Base-by-base conservation (phyloP, 2,888 invertebrate genomes). In the Selenia dentaria region DNA sequence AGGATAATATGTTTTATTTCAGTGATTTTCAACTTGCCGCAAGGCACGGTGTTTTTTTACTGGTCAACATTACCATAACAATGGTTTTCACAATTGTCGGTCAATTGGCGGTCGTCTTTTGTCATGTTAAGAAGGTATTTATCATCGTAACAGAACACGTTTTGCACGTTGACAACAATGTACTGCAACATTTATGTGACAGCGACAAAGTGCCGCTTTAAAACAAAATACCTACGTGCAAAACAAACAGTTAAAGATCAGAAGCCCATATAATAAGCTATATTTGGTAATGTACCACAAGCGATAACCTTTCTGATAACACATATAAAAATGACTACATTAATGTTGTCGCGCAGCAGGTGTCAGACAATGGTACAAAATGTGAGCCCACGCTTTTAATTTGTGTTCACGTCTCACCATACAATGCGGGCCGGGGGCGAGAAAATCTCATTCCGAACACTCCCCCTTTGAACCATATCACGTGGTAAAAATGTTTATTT, bases 61-160 rank as follows among this genome's bases (percentile, higher is more conserved):
- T 41, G 67, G 68, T 55, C 59, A 52, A 58, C 51, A 76, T 83
- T 80, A 74, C 65, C 74, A 77, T 80, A 74, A 83, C 75, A 77
- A 78, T 65, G 57, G 60, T 70, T 74, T 75, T 70, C 48, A 52
- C 52, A 41, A 54, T 44, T 72, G 71, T 69, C 70, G 65, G 70
- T 59, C 73, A 68, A 71, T 72, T 66, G 70, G 65, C 69, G 61
- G 68, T 64, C 68, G 58, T 48, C 59, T 59, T 77, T 86, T 85
- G 80, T 85, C 52, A 85, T 82, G 81, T 51, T 73, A 83, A 83
- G 66, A 67, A 68, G 69, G 62, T 59, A 78, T 79, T 79, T 69
- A 74, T 79, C 76, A 79, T 65, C 67, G 64, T 62, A 67, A 74
- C 71, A 73, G 71, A 70, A 63, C 64, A 64, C 48, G 64, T 64